Evolutionary conservation across 2,113 vertebrate genomes (phyloP), one percentile per base, ranked within the genome.

Genomic region (Spilogale gracilis): DNA sequence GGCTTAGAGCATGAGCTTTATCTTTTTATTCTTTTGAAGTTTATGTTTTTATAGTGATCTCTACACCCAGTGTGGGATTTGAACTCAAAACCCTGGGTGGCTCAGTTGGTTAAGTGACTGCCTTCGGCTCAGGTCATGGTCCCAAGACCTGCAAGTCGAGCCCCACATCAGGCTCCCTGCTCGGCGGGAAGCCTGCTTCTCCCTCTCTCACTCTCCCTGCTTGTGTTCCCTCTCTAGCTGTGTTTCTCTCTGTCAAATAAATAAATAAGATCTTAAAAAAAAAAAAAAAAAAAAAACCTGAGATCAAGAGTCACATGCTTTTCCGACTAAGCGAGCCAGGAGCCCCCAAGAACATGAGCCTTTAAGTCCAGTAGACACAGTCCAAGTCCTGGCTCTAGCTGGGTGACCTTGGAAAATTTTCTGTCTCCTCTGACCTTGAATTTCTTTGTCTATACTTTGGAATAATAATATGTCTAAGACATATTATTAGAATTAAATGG

Each of bases 401-500:
- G 23, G 16, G 17, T 93, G 45, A 82, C 50, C 23, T 67, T 82
- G 74, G 38, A 54, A 58, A 61, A 9, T 63, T 73, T 69, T 94
- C 84, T 80, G 92, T 71, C 32, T 6, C 45, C 48, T 96, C 61
- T 91, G 79, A 85, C 58, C 45, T 80, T 97, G 86, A 93, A 93
- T 96, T 95, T 94, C 38, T 95, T 96, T 76, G 43, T 67, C 65
- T 95, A 2, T 78, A 84, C 74, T 71, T 91, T 88, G 30, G 5
- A 98, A 83, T 95, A 91, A 67, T 45, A 63, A 56, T 79, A 78
- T 65, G 9, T 84, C 58, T 96, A 61, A 95, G 81, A 54, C 45
- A 86, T 80, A 86, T 50, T 73, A 63, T 79, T 95, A 88, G 52
- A 14, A 71, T 69, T 95, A 84, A 95, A 82, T 82, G 56, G 11